Evolutionary conservation across 2,888 invertebrate species (phyloP).

Genomic region (Diarsia dahlii): DNA sequence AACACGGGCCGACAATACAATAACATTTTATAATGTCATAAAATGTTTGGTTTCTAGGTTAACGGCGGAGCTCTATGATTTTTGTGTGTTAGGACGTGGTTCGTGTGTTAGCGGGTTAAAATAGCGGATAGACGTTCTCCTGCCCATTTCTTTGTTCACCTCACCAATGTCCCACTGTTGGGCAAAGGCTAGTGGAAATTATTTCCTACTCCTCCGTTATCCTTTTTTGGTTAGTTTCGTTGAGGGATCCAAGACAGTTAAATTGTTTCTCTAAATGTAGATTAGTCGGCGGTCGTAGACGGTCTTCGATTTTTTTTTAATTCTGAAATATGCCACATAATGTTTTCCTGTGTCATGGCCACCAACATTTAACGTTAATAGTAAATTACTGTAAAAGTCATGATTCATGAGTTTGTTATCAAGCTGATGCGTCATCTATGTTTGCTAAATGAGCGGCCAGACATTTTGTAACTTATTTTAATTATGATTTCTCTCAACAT

Average conservation of each 20-base stretch:
- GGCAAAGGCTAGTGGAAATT: too few species aligned
- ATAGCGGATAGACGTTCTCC: neutral
- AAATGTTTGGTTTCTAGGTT: constrained; percentile 71
- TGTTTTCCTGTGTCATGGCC: too few species aligned
- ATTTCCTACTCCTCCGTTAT: too few species aligned
- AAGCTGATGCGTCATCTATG: neutral
- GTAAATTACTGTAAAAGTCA: neutral
- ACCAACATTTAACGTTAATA: neutral
- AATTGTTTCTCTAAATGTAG: neutral
- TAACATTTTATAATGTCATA: constrained; percentile 68
- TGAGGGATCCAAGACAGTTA: too few species aligned
- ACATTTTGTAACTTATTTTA: neutral
- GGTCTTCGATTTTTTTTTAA: neutral
- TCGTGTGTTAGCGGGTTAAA: constrained; percentile 50
- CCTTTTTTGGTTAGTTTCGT: too few species aligned
- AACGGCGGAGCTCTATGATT: constrained; percentile 68
- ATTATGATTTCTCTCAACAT: neutral
- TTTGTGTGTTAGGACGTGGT: constrained; percentile 50
- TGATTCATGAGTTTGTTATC: neutral
- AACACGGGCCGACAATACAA: constrained; percentile 43
- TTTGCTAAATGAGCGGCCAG: neutral
- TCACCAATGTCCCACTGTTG: neutral
- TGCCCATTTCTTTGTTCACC: neutral
- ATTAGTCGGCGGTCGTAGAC: neutral
- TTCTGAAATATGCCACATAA: neutral